Evolutionary conservation across 1,140 invertebrate genomes (phyloP).

Genomic region (Zaprionus taronus): DNA sequence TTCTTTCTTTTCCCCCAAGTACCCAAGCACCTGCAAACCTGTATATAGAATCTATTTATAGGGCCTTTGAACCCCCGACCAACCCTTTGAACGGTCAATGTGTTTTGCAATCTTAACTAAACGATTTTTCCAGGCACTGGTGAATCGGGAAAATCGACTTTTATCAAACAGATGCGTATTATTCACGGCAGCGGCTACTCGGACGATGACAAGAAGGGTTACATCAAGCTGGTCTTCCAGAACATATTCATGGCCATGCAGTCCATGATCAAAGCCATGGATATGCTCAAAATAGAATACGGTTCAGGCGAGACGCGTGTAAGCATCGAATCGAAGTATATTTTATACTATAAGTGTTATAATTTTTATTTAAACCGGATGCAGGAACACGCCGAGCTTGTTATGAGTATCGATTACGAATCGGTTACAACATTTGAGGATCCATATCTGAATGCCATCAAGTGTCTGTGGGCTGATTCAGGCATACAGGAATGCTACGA

Average conservation of each 20-base stretch:
- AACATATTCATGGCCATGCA: constrained; percentile 99
- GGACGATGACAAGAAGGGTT: constrained; percentile 99
- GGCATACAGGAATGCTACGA: constrained; percentile 99
- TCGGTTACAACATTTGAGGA: constrained; percentile 99
- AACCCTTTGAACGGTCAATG: constrained; percentile 16
- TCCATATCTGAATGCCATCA: constrained; percentile 98
- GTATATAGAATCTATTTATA: neutral
- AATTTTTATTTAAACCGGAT: neutral
- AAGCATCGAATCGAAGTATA: constrained; percentile 79
- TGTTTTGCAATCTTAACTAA: constrained; percentile 3
- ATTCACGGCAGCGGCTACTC: constrained; percentile 99
- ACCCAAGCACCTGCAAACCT: neutral
- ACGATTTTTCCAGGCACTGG: constrained; percentile 92
- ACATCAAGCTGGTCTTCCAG: constrained; percentile 99
- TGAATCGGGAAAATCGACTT: constrained; percentile 99
- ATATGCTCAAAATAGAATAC: constrained; percentile 98
- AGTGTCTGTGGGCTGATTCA: constrained; percentile 96
- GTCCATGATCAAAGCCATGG: constrained; percentile 99
- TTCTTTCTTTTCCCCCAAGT: neutral
- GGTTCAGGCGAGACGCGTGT: constrained; percentile 94
- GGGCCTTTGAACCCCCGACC: neutral
- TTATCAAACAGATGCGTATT: constrained; percentile 99
- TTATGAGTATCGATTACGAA: constrained; percentile 98
- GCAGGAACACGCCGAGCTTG: constrained; percentile 98
- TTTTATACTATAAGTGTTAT: neutral